A percentile compares a stretch with the other conserved stretches of the same genome.
Conservation (phyloP, 2,888 invertebrate species). For the Andrena hattorfiana region DNA sequence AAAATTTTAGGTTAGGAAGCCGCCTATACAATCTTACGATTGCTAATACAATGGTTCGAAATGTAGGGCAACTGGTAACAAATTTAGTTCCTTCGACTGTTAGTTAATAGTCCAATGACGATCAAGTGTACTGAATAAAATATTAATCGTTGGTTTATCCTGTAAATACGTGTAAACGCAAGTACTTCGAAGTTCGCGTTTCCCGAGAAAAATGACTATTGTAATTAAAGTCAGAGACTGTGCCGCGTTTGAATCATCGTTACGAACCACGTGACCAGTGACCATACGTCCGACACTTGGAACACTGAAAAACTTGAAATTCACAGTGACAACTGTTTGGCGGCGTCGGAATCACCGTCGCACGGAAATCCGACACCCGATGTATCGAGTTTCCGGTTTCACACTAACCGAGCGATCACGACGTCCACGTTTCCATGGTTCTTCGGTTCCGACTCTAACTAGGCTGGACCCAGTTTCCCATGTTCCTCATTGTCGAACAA, state of each 20-base stretch:
- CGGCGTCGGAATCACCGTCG: slow-evolving; percentile 52
- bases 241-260: slow-evolving; percentile 32
- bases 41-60: background rate
- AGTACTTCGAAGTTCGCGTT: background rate
- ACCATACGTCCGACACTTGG: background rate
- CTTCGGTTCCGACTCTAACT: slow-evolving; percentile 28
- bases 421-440: slow-evolving; percentile 41
- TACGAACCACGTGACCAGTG: slow-evolving; percentile 18
- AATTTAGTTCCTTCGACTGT: background rate
- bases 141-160: background rate
- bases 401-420: slow-evolving; percentile 51
- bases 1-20: slow-evolving; percentile 32
- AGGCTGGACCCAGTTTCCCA: slow-evolving; percentile 37
- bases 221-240: background rate
- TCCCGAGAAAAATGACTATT: slow-evolving; percentile 7
- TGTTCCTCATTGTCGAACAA: slow-evolving; percentile 45
- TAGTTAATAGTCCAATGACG: background rate
- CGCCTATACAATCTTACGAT: background rate
- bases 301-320: slow-evolving; percentile 14
- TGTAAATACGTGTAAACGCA: no score
- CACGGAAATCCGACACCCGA: slow-evolving; percentile 55
- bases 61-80: background rate
- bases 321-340: slow-evolving; percentile 28
- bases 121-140: no score
- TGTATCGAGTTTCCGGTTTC: slow-evolving; percentile 63